Base-by-base conservation (phyloP, 2,113 vertebrate species). In the Bos indicus region DNA sequence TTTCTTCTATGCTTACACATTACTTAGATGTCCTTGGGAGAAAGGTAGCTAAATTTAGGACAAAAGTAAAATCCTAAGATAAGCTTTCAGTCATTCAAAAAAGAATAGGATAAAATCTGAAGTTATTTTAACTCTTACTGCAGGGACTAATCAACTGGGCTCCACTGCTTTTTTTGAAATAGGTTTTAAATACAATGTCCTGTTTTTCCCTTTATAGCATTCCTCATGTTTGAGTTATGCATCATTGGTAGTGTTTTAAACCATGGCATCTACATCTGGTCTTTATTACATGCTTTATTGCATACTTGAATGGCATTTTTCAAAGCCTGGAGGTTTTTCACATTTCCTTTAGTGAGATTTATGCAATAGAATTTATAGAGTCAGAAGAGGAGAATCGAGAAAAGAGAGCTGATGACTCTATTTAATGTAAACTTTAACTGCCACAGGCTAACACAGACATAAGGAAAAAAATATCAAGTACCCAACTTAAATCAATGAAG, bases 341-440 rank as follows among this genome's bases (percentile, higher is more conserved):
- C 81, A 74, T 56, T 96, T 92, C 25, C 57, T 77, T 97, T 86
- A 92, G 80, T 97, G 80, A 97, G 57, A 95, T 90, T 95, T 96
- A 97, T 95, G 52, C 62, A 88, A 54, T 87, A 62, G 26, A 83
- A 94, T 90, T 78, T 90, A 30, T 95, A 96, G 62, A 81, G 80
- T 92, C 51, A 95, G 78, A 62, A 88, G 95, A 95, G 62, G 2
- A 4, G 25, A 78, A 87, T 59, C 7, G 43, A 60, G 59, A 40
- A 81, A 96, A 94, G 52, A 84, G 54, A 84, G 52, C 23, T 78
- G 54, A 88, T 77, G 64, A 91, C 28, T 64, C 43, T 78, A 88
- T 92, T 94, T 96, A 96, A 85, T 77, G n/a, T 85, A 95, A 97
- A 0, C 43, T 94, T 96, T 95, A 78, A 96, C 83, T 93, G 87